Evolutionary conservation across 1,140 invertebrate genomes (phyloP), one percentile per base, ranked within the genome.

Genomic region (Pemphigus obesinymphae): DNA sequence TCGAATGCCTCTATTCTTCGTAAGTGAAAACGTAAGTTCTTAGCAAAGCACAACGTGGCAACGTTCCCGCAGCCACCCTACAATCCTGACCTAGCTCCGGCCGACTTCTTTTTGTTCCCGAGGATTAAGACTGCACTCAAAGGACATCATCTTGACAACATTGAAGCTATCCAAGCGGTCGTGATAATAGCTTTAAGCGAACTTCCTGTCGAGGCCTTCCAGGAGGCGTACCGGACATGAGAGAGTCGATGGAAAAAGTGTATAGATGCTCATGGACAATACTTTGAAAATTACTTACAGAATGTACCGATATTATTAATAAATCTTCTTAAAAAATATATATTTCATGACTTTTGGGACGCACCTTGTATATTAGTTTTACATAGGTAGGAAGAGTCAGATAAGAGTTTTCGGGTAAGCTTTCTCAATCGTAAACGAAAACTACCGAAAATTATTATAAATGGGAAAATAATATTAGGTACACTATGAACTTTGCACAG

Each of bases 11-110:
- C n/a, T n/a, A n/a, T n/a, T n/a, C n/a, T n/a, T n/a, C n/a, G n/a
- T n/a, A n/a, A n/a, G n/a, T n/a, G n/a, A n/a, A n/a, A n/a, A n/a
- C n/a, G n/a, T n/a, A n/a, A n/a, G n/a, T n/a, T n/a, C n/a, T n/a
- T n/a, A n/a, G n/a, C n/a, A n/a, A n/a, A n/a, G n/a, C n/a, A n/a
- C n/a, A n/a, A n/a, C 76, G 43, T 13, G 76, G 37, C 81, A 87
- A 86, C 82, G 84, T n/a, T n/a, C 84, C 17, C 23, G 31, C 85
- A 86, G 43, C 72, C 84, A 82, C 84, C 84, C n/a, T 86, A 87
- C 83, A 85, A 82, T 20, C 84, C 84, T 20, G 84, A 85, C 82
- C 82, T 87, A 78, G 83, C 82, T 43, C 84, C 83, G n/a, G 83
- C 83, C 61, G 83, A 85, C 82, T 85, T 85, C 70, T 85, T 82